Evolutionary conservation across 2,888 invertebrate genomes (phyloP).

Genomic region (Glaucopsyche alexis): DNA sequence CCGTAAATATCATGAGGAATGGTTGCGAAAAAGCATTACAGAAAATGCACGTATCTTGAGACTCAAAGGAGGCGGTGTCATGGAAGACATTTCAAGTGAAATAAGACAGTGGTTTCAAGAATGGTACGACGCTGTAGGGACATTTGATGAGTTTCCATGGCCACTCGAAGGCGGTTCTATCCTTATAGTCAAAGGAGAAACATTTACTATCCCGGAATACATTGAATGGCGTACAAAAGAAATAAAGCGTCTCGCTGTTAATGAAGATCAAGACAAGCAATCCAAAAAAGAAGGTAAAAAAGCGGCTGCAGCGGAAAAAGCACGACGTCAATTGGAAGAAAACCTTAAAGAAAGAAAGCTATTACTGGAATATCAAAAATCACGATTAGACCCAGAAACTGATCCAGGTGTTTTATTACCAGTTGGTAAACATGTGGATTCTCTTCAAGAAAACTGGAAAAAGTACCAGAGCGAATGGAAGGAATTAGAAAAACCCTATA

Average conservation of each 20-base stretch:
- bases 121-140: conserved; percentile 79
- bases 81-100: conserved; percentile 88
- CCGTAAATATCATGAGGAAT: conserved; percentile 66
- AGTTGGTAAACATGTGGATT: conserved; percentile 50
- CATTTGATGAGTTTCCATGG: conserved; percentile 87
- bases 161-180: conserved; percentile 85
- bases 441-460: conserved; percentile 52
- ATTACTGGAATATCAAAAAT: conserved; percentile 65
- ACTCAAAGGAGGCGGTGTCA: conserved; percentile 78
- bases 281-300: conserved; percentile 69
- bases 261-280: conserved; percentile 62
- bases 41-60: conserved; percentile 74
- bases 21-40: conserved; percentile 63
- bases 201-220: conserved; percentile 81
- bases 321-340: conserved; percentile 57
- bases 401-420: conserved; percentile 66
- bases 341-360: conserved; percentile 59
- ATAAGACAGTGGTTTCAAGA: conserved; percentile 86
- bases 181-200: conserved; percentile 79
- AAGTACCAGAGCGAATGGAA: conserved; percentile 63
- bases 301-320: conserved; percentile 64
- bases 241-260: conserved; percentile 60
- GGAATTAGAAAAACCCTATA: conserved; percentile 60
- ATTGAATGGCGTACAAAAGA: conserved; percentile 61
- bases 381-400: conserved; percentile 68